A percentile compares a stretch with the other conserved stretches of the same genome.
phyloP scores from a whole-genome alignment of 2,797 vertebrate species.

The Austrolebias charrua region DNA sequence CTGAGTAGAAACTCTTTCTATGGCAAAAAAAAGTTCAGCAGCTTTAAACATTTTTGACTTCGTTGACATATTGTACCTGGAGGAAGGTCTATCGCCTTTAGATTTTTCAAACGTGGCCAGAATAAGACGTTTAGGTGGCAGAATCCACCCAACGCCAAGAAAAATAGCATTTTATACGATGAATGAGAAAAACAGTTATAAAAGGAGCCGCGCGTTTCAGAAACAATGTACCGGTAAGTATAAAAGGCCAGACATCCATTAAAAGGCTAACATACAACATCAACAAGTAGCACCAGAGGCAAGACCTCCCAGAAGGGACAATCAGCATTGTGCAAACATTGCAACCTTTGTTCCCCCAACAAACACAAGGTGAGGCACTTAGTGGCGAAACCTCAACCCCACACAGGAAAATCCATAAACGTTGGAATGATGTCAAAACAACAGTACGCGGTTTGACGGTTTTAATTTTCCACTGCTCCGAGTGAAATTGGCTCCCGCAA shows the following conservation, averaged over 20 bases:
- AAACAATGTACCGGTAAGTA: constrained; percentile 54
- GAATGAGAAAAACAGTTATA: background rate
- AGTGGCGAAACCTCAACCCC: constrained; percentile 75
- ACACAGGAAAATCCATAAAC: constrained; percentile 84
- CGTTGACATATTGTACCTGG: constrained; percentile 38
- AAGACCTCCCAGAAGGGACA: constrained; percentile 82
- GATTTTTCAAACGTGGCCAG: constrained; percentile 24
- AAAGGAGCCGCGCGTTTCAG: constrained; percentile 32
- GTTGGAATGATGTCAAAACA: constrained; percentile 84
- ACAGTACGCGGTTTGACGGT: constrained; percentile 77
- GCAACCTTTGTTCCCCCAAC: constrained; percentile 74
- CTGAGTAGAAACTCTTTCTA: constrained; percentile 15
- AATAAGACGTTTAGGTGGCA: background rate
- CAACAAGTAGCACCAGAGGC: constrained; percentile 69
- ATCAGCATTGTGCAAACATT: constrained; percentile 77
- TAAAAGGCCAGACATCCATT: constrained; percentile 59
- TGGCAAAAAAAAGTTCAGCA: background rate
- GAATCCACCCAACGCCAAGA: background rate
- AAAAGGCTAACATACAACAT: constrained; percentile 64
- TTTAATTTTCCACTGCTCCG: constrained; percentile 83
- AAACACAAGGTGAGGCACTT: constrained; percentile 76
- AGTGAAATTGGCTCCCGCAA: constrained; percentile 76
- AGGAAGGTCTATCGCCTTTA: constrained; percentile 27
- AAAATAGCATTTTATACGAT: background rate
- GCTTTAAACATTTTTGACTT: constrained; percentile 17